phyloP scores from a whole-genome alignment of 2,113 vertebrate genomes.

The Chamaea fasciata region DNA sequence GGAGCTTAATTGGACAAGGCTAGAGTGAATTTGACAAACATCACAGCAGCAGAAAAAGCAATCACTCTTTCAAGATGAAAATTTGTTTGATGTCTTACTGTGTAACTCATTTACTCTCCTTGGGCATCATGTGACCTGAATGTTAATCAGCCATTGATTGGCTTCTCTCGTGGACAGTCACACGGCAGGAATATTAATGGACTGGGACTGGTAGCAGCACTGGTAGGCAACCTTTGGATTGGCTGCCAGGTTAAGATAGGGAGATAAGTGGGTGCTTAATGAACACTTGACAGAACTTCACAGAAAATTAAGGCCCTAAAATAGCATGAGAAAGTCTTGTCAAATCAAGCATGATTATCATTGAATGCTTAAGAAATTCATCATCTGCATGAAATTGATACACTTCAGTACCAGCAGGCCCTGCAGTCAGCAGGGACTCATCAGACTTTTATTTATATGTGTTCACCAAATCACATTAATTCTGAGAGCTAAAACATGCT shows the following conservation, averaged over 20 bases:
- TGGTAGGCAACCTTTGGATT: conserved; percentile 79
- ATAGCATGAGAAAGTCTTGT: conserved; percentile 88
- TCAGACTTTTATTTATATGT: conserved; percentile 87
- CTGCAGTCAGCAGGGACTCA: conserved; percentile 80
- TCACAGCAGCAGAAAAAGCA: conserved; percentile 88
- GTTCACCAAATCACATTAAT: conserved; percentile 88
- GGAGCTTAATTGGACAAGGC: conserved; percentile 87
- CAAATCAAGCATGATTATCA: conserved; percentile 88
- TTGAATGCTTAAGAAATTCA: conserved; percentile 84
- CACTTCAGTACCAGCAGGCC: conserved; percentile 78
- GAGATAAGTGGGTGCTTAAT: conserved; percentile 85
- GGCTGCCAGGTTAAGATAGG: conserved; percentile 79
- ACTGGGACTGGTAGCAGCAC: conserved; percentile 36
- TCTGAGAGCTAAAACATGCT: conserved; percentile 84
- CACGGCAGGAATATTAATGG: conserved; percentile 78
- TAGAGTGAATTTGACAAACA: conserved; percentile 87
- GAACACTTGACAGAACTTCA: conserved; percentile 88
- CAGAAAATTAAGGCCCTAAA: conserved; percentile 87
- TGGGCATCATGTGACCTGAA: conserved; percentile 81
- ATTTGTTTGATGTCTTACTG: conserved; percentile 90
- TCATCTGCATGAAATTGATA: conserved; percentile 88
- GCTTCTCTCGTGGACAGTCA: conserved; percentile 80
- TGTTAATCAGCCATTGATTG: conserved; percentile 86
- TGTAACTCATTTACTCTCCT: conserved; percentile 85
- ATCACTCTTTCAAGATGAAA: conserved; percentile 89